These are phyloP conservation scores for Sebastes minor DNA, from an alignment of 2,797 vertebrate species.

Conservation along the genomic window DNA sequence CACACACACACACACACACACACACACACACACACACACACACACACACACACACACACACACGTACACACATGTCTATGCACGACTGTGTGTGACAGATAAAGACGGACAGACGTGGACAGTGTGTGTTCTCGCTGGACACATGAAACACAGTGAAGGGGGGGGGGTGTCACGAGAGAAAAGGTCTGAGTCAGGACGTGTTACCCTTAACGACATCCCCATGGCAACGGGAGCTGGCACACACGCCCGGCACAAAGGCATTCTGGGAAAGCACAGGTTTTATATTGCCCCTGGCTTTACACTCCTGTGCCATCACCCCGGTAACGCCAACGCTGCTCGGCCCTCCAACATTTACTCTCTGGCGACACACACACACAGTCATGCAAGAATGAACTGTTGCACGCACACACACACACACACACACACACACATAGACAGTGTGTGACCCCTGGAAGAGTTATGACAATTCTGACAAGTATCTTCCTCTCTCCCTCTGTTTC, in stretches of 20 bases:
- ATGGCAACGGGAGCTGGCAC: constrained; percentile 75
- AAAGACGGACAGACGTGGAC: constrained; percentile 6
- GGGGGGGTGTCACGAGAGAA: constrained; percentile 59
- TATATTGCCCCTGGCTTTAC: constrained; percentile 80
- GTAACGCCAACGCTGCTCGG: constrained; percentile 70
- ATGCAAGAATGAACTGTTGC: neutral
- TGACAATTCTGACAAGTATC: constrained; percentile 39
- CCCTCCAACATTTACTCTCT: constrained; percentile 78
- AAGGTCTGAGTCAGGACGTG: constrained; percentile 72
- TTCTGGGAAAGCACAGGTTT: constrained; percentile 83
- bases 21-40: constrained; percentile 4
- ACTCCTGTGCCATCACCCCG: constrained; percentile 71
- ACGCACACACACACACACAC: constrained; percentile 27
- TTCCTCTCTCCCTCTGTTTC: constrained; percentile 20
- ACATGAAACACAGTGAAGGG: constrained; percentile 14
- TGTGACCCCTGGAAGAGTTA: constrained; percentile 46
- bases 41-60: constrained; percentile 26
- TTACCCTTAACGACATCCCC: constrained; percentile 67
- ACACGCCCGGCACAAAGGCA: constrained; percentile 78
- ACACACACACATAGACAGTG: constrained; percentile 15
- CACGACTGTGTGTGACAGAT: constrained; percentile 23
- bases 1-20: too few species aligned
- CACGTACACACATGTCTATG: neutral
- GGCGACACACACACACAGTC: constrained; percentile 18
- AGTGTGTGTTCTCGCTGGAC: constrained; percentile 18